Base-by-base conservation (phyloP, 2,797 vertebrate genomes). In the Falco columbarius region DNA sequence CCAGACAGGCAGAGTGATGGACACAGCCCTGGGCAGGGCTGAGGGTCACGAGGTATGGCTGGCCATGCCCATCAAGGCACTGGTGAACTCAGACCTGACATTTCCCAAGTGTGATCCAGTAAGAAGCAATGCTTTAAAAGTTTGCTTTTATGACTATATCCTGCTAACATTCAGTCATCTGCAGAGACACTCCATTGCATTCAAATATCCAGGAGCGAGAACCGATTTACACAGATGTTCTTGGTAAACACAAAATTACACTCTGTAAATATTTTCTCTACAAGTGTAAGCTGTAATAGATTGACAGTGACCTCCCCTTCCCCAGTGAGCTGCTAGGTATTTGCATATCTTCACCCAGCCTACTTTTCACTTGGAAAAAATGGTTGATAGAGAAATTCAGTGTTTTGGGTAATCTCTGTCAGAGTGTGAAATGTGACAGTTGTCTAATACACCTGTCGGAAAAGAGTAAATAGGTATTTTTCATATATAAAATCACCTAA, bases 201-300 rank as follows among this genome's bases (percentile, higher is more conserved):
- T 87, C 20, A 70, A 22, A n/a, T 76, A 22, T 49, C 49, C 56
- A 56, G 59, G 59, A 19, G 16, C 63, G 63, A 87, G 23, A 91
- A 86, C 8, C 73, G 68, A 83, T 74, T 89, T 88, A 54, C 47
- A 87, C 63, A 85, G 59, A 44, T 81, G 17, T 55, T 79, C 22
- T 38, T 40, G 20, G 32, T 76, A 70, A 95, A 89, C 49, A 54
- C 24, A 96, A 89, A 94, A 94, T 87, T 93, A 54, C 8, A 62
- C 91, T 68, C 56, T 89, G 59, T 63, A 92, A 94, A 54, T 87
- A 77, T 85, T 89, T 86, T 80, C 67, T 56, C 51, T 71, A 49
- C 27, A 77, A 2, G 1, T 82, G 47, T 76, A 91, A 89, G 4
- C 36, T 63, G 4, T 49, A 77, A 82, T 14, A 21, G 56, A 58